Evolutionary conservation across 1,140 invertebrate species (phyloP).

Genomic region (Goniozus legneri): DNA sequence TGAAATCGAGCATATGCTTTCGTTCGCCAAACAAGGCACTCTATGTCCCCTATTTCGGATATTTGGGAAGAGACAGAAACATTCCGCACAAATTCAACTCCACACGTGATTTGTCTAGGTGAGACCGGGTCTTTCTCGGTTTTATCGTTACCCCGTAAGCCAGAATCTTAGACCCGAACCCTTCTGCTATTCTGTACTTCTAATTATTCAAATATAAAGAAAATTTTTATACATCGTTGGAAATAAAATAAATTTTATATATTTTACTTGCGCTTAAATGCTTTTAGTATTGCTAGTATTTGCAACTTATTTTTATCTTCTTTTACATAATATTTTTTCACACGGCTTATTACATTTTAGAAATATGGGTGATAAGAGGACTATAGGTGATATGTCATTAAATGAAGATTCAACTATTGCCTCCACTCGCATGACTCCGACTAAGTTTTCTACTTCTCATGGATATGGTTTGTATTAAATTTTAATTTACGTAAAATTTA

Average conservation of each 20-base stretch:
- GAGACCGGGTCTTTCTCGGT: constrained; percentile 37
- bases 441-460: constrained; percentile 75
- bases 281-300: no score
- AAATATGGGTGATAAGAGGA: constrained; percentile 45
- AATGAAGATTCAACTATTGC: constrained; percentile 60
- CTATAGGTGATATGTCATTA: constrained; percentile 40
- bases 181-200: no score
- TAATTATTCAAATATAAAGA: no score
- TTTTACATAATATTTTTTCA: constrained; percentile 10
- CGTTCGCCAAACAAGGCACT: constrained; percentile 41
- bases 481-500: constrained; percentile 1
- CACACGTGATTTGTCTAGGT: no score
- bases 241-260: no score
- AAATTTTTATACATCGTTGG: no score
- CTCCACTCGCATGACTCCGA: constrained; percentile 72
- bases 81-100: no score
- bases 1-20: constrained; percentile 39
- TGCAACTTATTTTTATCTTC: constrained; percentile 5
- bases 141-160: constrained; percentile 10
- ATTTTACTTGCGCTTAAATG: no score
- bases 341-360: constrained; percentile 34
- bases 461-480: constrained; percentile 58
- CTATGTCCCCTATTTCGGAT: constrained; percentile 42
- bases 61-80: constrained; percentile 35
- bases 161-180: not conserved